These are phyloP conservation scores for Aquatica leii DNA, from an alignment of 2,888 invertebrate species.

Conservation along the genomic window DNA sequence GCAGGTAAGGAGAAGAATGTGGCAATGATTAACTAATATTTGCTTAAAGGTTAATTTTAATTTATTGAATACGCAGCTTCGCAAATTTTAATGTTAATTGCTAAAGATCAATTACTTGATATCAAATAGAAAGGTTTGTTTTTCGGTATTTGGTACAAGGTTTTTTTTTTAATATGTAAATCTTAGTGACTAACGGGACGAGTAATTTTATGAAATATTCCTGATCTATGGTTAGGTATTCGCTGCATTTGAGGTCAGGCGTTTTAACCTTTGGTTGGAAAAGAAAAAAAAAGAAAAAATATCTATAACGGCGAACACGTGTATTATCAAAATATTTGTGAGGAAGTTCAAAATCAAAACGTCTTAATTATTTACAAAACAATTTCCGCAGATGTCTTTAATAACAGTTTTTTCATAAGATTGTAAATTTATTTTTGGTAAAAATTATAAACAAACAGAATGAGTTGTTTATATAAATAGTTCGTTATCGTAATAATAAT, in stretches of 20 bases:
- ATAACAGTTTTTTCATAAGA: background rate
- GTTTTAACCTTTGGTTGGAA: conserved; percentile 15
- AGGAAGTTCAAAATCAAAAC: conserved; percentile 4
- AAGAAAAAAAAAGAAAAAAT: conserved; percentile 5
- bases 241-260: conserved; percentile 23
- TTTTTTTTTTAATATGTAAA: conserved; percentile 40
- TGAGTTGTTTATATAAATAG: no score
- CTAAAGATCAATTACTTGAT: background rate
- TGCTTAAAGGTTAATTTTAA: no score
- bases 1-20: conserved; percentile 14
- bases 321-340: background rate
- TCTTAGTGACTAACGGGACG: conserved; percentile 42
- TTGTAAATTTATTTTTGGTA: background rate
- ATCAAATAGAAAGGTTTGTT: conserved; percentile 14
- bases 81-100: conserved; percentile 17
- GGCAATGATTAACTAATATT: background rate
- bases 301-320: background rate
- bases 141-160: conserved; percentile 34
- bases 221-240: conserved; percentile 22
- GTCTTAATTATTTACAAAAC: conserved; percentile 14
- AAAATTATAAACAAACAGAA: no score
- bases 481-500: no score
- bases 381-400: conserved; percentile 16
- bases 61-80: conserved; percentile 1
- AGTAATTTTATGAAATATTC: conserved; percentile 43